These are phyloP conservation scores for Lobophora halterata DNA, from an alignment of 2,888 invertebrate species.

Conservation along the genomic window DNA sequence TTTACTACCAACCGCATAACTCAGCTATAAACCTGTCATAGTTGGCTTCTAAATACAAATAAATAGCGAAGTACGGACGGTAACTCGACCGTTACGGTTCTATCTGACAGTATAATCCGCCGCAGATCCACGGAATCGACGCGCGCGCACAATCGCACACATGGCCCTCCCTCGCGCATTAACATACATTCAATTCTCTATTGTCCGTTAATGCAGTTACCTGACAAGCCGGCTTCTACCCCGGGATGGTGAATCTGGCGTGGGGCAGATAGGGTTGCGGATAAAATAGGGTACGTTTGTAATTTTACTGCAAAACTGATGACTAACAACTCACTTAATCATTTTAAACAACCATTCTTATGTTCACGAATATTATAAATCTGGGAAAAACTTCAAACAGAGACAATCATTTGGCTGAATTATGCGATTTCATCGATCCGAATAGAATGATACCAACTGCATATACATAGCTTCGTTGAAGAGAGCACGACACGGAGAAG, in stretches of 20 bases:
- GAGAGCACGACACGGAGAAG: no score
- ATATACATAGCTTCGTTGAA: no score
- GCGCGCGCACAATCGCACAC: conserved; percentile 62
- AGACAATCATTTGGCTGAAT: no score
- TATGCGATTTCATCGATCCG: no score
- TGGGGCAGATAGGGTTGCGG: conserved; percentile 9
- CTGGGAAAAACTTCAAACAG: no score
- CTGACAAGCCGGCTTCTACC: conserved; percentile 41
- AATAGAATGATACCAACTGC: no score
- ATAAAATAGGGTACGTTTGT: background rate
- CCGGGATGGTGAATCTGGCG: conserved; percentile 24
- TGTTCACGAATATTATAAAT: no score
- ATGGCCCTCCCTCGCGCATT: conserved; percentile 57
- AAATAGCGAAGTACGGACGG: conserved; percentile 17
- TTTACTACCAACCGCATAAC: no score
- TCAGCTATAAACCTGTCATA: no score
- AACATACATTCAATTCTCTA: conserved; percentile 68
- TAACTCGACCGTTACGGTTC: conserved; percentile 57
- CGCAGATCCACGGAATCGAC: conserved; percentile 41
- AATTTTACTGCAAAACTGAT: no score
- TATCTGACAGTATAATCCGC: conserved; percentile 49
- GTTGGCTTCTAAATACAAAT: conserved; percentile 3
- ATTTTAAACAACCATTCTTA: no score
- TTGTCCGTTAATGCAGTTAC: conserved; percentile 72
- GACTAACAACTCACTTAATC: no score